These are phyloP conservation scores for Drosophila repleta DNA, from an alignment of 1,140 invertebrate species.

Conservation along the genomic window DNA sequence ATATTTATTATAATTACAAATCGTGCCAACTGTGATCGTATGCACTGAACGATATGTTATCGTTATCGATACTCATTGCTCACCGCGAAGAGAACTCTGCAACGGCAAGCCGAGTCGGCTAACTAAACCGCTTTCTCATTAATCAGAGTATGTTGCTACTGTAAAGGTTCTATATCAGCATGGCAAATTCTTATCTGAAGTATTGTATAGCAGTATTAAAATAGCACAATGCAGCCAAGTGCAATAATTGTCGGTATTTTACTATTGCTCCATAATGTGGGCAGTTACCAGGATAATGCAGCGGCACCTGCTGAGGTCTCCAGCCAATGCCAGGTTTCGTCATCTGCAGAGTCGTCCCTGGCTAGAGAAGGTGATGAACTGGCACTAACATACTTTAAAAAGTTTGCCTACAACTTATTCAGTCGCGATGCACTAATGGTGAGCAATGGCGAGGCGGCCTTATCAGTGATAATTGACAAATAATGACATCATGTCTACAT, in stretches of 20 bases:
- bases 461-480: not conserved
- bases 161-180: no score
- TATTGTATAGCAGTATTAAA: constrained; percentile 2
- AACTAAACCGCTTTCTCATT: no score
- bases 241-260: constrained; percentile 42
- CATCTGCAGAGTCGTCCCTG: constrained; percentile 14
- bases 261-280: constrained; percentile 49
- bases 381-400: constrained; percentile 70
- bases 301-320: constrained; percentile 17
- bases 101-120: no score
- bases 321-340: constrained; percentile 25
- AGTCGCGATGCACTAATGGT: constrained; percentile 60
- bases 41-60: no score
- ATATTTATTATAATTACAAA: no score
- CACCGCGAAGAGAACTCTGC: no score
- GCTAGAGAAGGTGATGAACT: constrained; percentile 45
- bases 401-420: constrained; percentile 62
- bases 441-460: constrained; percentile 20
- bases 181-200: no score
- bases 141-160: no score
- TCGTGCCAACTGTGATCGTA: no score
- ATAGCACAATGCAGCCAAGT: constrained; percentile 38
- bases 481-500: constrained; percentile 55
- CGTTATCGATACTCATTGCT: no score
- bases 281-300: constrained; percentile 41